These are phyloP conservation scores for Therioaphis trifolii DNA, from an alignment of 2,888 invertebrate species.

Conservation along the genomic window DNA sequence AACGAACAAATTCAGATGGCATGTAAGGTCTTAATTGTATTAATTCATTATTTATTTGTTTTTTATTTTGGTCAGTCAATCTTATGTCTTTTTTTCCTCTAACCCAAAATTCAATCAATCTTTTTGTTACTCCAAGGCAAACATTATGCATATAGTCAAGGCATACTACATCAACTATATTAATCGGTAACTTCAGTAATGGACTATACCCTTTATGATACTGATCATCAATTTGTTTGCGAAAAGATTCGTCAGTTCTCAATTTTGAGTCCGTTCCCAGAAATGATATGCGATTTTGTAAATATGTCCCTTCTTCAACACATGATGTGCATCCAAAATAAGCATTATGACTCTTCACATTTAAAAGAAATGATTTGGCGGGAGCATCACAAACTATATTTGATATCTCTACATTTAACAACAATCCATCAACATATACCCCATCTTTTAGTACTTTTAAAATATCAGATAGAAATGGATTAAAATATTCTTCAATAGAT, in stretches of 20 bases:
- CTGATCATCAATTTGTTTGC: conserved; percentile 31
- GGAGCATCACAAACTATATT: conserved; percentile 66
- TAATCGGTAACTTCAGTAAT: no score
- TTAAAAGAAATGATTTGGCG: conserved; percentile 64
- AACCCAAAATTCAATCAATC: conserved; percentile 63
- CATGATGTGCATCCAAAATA: conserved; percentile 46
- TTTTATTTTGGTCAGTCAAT: not conserved
- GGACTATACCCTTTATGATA: no score
- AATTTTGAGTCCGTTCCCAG: not conserved
- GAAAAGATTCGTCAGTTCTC: conserved; percentile 62
- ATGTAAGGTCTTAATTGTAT: no score
- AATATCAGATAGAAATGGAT: no score
- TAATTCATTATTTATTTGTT: not conserved
- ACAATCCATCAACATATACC: conserved; percentile 52
- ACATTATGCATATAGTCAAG: no score
- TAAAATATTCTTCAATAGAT: no score
- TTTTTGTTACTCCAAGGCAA: no score
- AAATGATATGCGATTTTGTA: not conserved
- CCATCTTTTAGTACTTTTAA: conserved; percentile 38
- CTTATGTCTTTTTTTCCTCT: not conserved
- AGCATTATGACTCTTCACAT: conserved; percentile 40
- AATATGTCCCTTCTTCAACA: not conserved
- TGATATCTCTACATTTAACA: conserved; percentile 59
- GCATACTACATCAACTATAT: no score
- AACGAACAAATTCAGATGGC: no score